Percentiles rank a stretch among this genome's conserved stretches.
phyloP scores from a whole-genome alignment of 1,140 invertebrate species.

The Pollicipes pollicipes region DNA sequence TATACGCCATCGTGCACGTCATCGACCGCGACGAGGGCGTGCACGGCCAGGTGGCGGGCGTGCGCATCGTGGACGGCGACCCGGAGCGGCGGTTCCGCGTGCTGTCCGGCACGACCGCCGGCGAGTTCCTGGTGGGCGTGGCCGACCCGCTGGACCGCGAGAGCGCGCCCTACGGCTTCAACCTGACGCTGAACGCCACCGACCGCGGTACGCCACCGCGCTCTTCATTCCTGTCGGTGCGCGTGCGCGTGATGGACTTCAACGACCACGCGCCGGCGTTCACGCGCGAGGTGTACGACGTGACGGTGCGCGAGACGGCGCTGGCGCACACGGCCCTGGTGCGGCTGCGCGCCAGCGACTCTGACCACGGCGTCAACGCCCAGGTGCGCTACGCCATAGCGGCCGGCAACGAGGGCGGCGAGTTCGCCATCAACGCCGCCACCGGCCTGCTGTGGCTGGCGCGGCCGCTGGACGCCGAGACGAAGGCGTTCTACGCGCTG shows the following conservation, averaged over 20 bases:
- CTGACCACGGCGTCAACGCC: constrained; percentile 61
- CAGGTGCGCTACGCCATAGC: constrained; percentile 73
- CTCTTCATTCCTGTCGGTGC: constrained; percentile 51
- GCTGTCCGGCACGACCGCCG: constrained; percentile 25
- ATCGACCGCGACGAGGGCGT: constrained; percentile 60
- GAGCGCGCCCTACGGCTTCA: constrained; percentile 55
- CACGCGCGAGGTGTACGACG: constrained; percentile 68
- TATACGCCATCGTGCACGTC: constrained; percentile 75
- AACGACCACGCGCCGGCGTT: constrained; percentile 78
- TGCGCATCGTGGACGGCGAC: constrained; percentile 79
- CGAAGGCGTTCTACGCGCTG: constrained; percentile 62
- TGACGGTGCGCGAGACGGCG: constrained; percentile 67
- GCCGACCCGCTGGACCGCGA: constrained; percentile 57
- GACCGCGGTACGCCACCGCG: constrained; percentile 60
- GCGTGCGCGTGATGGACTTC: constrained; percentile 55
- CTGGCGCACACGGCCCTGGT: constrained; percentile 75
- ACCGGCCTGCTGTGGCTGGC: constrained; percentile 78
- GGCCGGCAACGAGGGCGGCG: constrained; percentile 71
- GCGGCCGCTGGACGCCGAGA: constrained; percentile 68
- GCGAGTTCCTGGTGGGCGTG: constrained; percentile 40
- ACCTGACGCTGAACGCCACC: constrained; percentile 62
- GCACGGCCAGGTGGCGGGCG: constrained; percentile 57
- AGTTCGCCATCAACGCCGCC: constrained; percentile 68
- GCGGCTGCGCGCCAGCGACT: constrained; percentile 63
- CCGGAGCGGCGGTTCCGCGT: constrained; percentile 70